phyloP scores from a whole-genome alignment of 35 echinoderm and acorn worm species.

The Stichopus chloronotus region DNA sequence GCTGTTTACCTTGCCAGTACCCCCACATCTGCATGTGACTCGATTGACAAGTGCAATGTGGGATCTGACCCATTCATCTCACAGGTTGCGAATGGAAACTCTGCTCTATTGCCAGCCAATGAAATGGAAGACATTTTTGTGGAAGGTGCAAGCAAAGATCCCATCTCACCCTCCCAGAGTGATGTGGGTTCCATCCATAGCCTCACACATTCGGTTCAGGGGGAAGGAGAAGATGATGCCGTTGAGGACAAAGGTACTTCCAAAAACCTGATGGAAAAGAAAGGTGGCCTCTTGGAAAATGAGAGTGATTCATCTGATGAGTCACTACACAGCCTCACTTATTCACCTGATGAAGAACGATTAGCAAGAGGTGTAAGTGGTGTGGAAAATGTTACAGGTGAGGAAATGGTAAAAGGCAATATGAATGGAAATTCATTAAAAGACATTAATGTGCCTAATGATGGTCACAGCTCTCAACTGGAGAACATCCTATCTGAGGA shows the following conservation, averaged over 20 bases:
- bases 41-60: background rate
- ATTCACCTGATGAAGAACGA: slow-evolving; percentile 26
- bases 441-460: background rate
- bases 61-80: background rate
- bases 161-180: background rate
- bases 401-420: background rate
- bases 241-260: background rate
- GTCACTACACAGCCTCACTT: slow-evolving; percentile 12
- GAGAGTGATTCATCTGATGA: background rate
- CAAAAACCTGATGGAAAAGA: background rate
- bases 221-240: background rate
- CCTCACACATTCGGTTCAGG: background rate
- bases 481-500: too few relatives aligned
- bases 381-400: background rate
- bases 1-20: slow-evolving; percentile 2
- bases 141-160: background rate
- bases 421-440: background rate
- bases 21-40: background rate
- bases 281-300: background rate
- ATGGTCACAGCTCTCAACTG: too few relatives aligned
- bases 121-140: background rate
- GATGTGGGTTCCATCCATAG: slow-evolving; percentile 4
- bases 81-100: background rate
- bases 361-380: background rate
- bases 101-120: background rate